phyloP scores from a whole-genome alignment of 2,888 invertebrate species.

The Agrochola lota region DNA sequence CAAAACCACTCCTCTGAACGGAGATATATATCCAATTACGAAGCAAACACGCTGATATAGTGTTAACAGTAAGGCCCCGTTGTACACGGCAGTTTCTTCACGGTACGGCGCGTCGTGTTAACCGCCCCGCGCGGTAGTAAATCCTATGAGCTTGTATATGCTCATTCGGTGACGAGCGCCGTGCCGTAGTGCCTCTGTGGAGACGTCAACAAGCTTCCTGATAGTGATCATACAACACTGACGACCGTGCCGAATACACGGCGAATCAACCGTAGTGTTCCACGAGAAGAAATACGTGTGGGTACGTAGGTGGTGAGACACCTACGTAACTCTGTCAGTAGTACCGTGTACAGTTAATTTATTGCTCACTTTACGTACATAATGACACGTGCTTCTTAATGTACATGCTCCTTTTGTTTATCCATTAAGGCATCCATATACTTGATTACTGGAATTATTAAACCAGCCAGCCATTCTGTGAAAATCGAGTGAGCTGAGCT shows the following conservation, averaged over 20 bases:
- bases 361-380: background rate
- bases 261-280: too few species aligned
- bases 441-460: background rate
- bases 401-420: background rate
- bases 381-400: background rate
- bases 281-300: too few species aligned
- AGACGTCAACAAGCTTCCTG: too few species aligned
- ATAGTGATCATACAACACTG: too few species aligned
- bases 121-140: too few species aligned
- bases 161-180: too few species aligned
- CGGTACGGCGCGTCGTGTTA: too few species aligned
- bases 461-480: background rate
- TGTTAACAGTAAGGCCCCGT: conserved; percentile 12
- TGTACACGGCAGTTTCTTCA: too few species aligned
- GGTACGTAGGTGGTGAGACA: background rate
- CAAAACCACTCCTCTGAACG: conserved; percentile 47
- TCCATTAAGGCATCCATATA: background rate
- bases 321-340: conserved; percentile 16
- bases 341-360: conserved; percentile 19
- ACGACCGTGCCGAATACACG: too few species aligned
- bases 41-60: conserved; percentile 4
- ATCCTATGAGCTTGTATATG: too few species aligned
- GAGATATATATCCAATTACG: conserved; percentile 57
- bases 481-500: too few species aligned
- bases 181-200: too few species aligned